Evolutionary conservation across 2,797 vertebrate genomes (phyloP), one percentile per base, ranked within the genome.

Genomic region (Pseudomugil tenellus): DNA sequence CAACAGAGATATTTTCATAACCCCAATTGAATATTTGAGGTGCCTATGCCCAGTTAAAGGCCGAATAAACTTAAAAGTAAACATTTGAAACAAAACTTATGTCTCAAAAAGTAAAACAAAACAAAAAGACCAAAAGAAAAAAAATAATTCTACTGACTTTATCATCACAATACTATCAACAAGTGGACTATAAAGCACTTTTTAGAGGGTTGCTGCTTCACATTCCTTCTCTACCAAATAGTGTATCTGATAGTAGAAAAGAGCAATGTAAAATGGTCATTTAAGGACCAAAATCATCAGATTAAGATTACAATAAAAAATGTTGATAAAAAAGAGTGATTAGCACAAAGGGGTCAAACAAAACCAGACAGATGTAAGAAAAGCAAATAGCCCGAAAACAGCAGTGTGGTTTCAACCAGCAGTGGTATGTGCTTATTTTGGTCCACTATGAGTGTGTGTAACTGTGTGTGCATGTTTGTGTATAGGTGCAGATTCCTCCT

Each of bases 401-500:
- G 62, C 61, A 19, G 51, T 71, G 67, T 67, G 49, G 48, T 72
- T 76, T 71, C 61, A 80, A 81, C 63, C 57, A 70, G 63, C 52
- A 16, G 57, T 48, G 70, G 74, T 74, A 63, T 46, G 21, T 79
- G 76, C 68, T 88, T 84, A 65, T 79, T 71, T 88, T 79, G 57
- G 74, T 60, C 55, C 67, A 59, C 43, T 31, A 1, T 58, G 29
- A n/a, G 26, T 53, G 51, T 52, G 5, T 17, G 25, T 16, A 13
- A 7, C 9, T 2, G 26, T 28, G 26, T 78, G 76, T 66, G 35
- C 23, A 70, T 67, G 21, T 35, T 70, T 77, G 57, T 68, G 43
- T 65, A 72, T 78, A 34, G 72, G 67, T 74, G 52, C 53, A 57
- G 70, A 81, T 79, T 84, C 55, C 54, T 79, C 70, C 52, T 90